These are phyloP conservation scores for Sminthopsis crassicaudata DNA, from an alignment of 2,113 vertebrate genomes.

Conservation along the genomic window DNA sequence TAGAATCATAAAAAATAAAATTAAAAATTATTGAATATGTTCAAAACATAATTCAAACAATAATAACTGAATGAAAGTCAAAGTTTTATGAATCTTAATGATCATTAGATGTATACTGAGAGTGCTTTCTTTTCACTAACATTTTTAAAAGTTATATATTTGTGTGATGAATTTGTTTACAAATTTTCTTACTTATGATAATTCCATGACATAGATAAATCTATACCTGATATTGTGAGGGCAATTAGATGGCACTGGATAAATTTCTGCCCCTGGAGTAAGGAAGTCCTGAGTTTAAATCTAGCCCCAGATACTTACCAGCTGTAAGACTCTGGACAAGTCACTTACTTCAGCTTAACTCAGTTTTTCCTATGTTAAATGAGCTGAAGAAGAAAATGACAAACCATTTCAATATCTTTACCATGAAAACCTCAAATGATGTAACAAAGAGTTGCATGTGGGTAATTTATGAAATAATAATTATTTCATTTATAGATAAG, in stretches of 20 bases:
- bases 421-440: not conserved
- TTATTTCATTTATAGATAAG: not conserved
- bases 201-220: not conserved
- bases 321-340: not conserved
- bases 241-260: not conserved
- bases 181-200: not conserved
- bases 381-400: not conserved
- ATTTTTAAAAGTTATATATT: not conserved
- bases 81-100: not conserved
- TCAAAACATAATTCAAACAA: constrained; percentile 9
- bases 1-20: too few relatives aligned
- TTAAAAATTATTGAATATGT: constrained; percentile 30
- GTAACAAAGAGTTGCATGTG: not conserved
- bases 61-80: not conserved
- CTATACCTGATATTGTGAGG: too few relatives aligned
- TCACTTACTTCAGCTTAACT: not conserved
- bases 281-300: not conserved
- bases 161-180: not conserved
- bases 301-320: not conserved
- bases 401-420: not conserved
- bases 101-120: not conserved
- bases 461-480: not conserved
- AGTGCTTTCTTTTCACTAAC: not conserved
- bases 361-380: not conserved
- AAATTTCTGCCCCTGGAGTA: not conserved